Percentiles rank a stretch among this genome's conserved stretches.
Evolutionary conservation across 2,797 vertebrate species (phyloP).

Genomic region (Lerista edwardsae): DNA sequence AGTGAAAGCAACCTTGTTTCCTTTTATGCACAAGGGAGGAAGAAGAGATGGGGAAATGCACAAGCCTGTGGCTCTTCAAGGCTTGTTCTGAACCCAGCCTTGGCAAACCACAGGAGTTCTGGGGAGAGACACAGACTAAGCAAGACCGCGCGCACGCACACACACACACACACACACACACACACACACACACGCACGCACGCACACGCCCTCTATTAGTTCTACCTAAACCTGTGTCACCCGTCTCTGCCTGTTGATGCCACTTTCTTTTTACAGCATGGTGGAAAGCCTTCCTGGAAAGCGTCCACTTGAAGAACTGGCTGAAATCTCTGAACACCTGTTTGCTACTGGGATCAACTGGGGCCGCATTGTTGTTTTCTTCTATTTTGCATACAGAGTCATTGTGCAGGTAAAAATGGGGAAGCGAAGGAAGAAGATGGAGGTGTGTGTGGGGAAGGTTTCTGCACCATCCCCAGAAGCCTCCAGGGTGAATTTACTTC

Average conservation of each 20-base stretch:
- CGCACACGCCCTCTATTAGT: background rate
- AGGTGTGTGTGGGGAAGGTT: background rate
- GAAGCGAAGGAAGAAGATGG: background rate
- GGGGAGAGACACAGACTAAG: background rate
- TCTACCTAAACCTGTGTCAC: background rate
- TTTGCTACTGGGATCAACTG: conserved; percentile 92
- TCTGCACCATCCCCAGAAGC: background rate
- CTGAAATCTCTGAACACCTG: conserved; percentile 84
- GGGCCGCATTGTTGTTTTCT: conserved; percentile 89
- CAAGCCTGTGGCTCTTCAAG: too few relatives aligned
- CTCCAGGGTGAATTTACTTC: background rate
- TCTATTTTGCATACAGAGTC: conserved; percentile 90
- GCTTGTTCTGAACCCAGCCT: background rate
- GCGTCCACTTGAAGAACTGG: conserved; percentile 82
- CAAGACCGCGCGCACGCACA: background rate
- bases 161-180: background rate
- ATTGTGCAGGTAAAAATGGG: conserved; percentile 84
- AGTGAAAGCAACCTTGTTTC: too few relatives aligned
- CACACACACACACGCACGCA: background rate
- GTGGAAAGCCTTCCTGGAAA: conserved; percentile 76
- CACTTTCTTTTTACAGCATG: conserved; percentile 78
- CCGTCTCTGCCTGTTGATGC: background rate
- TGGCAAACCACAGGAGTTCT: background rate
- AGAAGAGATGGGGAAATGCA: too few relatives aligned
- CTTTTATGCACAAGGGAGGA: too few relatives aligned